Evolutionary conservation across 1,140 invertebrate species (phyloP).

Genomic region (Drosophila gunungcola): DNA sequence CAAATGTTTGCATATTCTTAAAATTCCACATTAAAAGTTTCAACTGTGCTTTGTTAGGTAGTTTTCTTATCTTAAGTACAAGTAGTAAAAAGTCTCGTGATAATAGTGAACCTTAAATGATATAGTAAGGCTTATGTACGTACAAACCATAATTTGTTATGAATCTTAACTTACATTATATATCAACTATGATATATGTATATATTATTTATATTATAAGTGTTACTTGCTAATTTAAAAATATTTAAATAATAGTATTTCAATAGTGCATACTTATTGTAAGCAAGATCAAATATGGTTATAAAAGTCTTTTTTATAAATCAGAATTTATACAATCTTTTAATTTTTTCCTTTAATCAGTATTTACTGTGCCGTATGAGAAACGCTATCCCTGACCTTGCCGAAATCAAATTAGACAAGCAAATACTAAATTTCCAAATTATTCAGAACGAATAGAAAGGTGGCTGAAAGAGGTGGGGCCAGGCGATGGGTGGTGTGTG

Average conservation of each 20-base stretch:
- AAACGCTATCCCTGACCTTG: constrained; percentile 75
- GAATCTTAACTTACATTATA: too few species aligned
- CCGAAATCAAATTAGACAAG: constrained; percentile 75
- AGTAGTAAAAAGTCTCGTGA: constrained; percentile 12
- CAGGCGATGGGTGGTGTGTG: neutral
- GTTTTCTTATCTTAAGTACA: neutral
- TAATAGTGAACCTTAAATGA: neutral
- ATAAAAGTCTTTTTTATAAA: too few species aligned
- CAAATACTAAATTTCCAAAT: constrained; percentile 70
- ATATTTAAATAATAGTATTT: neutral
- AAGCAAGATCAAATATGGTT: too few species aligned
- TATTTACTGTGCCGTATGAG: constrained; percentile 14
- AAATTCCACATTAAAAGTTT: neutral
- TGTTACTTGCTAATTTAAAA: neutral
- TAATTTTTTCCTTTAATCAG: neutral
- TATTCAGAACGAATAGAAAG: constrained; percentile 47
- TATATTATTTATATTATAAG: neutral
- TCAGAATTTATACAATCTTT: too few species aligned
- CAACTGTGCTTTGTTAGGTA: neutral
- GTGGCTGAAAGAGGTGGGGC: constrained; percentile 7
- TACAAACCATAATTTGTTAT: too few species aligned
- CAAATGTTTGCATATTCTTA: neutral
- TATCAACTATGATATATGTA: too few species aligned
- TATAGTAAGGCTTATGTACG: neutral
- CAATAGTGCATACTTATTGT: too few species aligned